Evolutionary conservation across 2,113 vertebrate species (phyloP), one percentile per base, ranked within the genome.

Genomic region (Loxodonta africana): DNA sequence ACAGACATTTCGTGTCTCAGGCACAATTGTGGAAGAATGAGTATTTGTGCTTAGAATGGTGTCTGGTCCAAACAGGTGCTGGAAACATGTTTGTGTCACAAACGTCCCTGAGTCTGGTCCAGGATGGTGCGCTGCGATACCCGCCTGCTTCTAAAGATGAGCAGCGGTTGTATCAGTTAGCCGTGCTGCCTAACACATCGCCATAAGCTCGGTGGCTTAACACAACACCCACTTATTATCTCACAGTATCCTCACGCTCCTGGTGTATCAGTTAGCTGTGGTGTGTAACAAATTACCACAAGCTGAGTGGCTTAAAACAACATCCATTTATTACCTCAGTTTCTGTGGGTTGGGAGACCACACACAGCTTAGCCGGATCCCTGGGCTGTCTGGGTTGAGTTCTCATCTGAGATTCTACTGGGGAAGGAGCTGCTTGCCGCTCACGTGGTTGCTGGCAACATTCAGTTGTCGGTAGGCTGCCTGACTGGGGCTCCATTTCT

Each of bases 101-200:
- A 1, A 11, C 3, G 0, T 26, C 18, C 1, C 0, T 8, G 63
- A 23, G 1, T 30, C 60, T 48, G 41, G 84, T 10, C 46, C 21
- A 0, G 33, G 15, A 1, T 1, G 0, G 4, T 25, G 37, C 7
- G 0, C 30, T 0, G 1, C 1, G 5, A 44, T 5, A 57, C 15
- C 10, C 0, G 11, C 77, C 60, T 33, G 4, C 53, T n/a, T 28
- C 44, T 30, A 10, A 41, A 23, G 91, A 9, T 33, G 80, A 71
- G 11, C 26, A 0, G 41, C 0, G 23, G 44, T 18, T 44, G 44
- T 23, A 5, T 80, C 1, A 0, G 74, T 63, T 28, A 69, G 46
- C 44, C 30, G 0, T 17, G 25, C 53, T 4, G 11, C 10, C 2
- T 62, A 12, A 63, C 74, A 25, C 7, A 30, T 9, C 1, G 1